Conservation (phyloP, 2,888 invertebrate genomes). For the Oscheius sp. region DNA sequence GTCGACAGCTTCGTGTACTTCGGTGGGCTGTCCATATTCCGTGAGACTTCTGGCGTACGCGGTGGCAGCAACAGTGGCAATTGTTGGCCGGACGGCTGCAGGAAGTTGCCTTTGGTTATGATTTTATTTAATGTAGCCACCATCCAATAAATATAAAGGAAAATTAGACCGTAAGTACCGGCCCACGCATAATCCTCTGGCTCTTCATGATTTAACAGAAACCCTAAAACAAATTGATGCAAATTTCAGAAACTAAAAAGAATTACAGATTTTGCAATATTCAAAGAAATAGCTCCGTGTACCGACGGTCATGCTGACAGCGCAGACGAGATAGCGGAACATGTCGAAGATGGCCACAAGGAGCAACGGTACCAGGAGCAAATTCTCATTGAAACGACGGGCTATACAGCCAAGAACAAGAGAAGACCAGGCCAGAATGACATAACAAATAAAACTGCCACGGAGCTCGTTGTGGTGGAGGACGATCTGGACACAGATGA, state of each 20-base stretch:
- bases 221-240: not conserved
- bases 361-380: slow-evolving; percentile 5
- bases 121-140: not conserved
- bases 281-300: not conserved
- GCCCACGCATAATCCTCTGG: not conserved
- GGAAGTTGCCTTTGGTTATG: not conserved
- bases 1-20: not conserved
- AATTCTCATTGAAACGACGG: not conserved
- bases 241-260: not conserved
- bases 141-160: slow-evolving; percentile 2
- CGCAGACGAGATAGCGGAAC: slow-evolving; percentile 9
- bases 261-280: not conserved
- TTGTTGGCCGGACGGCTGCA: not conserved
- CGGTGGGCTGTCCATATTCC: slow-evolving; percentile 18
- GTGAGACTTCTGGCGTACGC: not conserved
- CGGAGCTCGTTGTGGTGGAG: slow-evolving; percentile 1
- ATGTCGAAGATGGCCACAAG: not conserved
- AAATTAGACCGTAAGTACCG: not conserved
- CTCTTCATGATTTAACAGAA: not conserved
- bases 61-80: not conserved
- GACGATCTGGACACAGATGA: not conserved
- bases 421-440: not conserved
- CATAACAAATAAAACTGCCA: not conserved
- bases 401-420: not conserved
- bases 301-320: not conserved